Conservation (phyloP, 2,888 invertebrate genomes). For the Cephus runcator region DNA sequence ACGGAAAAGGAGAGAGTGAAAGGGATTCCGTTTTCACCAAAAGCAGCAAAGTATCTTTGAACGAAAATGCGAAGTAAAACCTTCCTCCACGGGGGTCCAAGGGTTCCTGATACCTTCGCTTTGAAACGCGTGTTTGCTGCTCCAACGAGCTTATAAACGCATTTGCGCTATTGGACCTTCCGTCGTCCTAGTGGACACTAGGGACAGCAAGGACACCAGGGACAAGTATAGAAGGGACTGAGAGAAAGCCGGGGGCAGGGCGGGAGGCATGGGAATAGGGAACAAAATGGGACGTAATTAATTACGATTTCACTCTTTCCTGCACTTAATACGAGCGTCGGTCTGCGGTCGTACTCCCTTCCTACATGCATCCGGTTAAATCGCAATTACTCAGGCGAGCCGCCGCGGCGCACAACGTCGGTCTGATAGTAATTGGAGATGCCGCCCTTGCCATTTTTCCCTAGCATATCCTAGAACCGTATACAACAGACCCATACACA, state of each 20-base stretch:
- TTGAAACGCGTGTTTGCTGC: slow-evolving; percentile 34
- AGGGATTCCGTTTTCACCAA: background rate
- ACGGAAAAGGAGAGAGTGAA: background rate
- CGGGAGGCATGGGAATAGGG: slow-evolving; percentile 5
- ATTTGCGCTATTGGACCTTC: slow-evolving; percentile 48
- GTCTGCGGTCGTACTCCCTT: slow-evolving; percentile 43
- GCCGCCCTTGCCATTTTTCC: background rate
- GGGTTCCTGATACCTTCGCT: slow-evolving; percentile 15
- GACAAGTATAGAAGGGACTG: slow-evolving; percentile 25
- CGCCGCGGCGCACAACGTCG: background rate
- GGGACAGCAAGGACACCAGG: background rate
- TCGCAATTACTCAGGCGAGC: slow-evolving; percentile 53
- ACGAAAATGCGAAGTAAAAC: background rate
- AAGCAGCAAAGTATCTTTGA: background rate
- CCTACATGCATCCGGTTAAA: slow-evolving; percentile 46
- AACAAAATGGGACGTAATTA: slow-evolving; percentile 49
- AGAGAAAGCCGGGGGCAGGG: slow-evolving; percentile 2
- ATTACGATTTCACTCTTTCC: slow-evolving; percentile 60
- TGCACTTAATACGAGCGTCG: slow-evolving; percentile 52
- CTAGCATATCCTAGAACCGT: background rate
- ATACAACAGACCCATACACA: background rate
- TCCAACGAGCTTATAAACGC: slow-evolving; percentile 46
- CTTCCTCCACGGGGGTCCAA: background rate
- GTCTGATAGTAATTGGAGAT: background rate
- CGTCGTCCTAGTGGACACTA: slow-evolving; percentile 10